Conservation (phyloP, 2,797 vertebrate genomes). For the Neosilurus mollespiculum region DNA sequence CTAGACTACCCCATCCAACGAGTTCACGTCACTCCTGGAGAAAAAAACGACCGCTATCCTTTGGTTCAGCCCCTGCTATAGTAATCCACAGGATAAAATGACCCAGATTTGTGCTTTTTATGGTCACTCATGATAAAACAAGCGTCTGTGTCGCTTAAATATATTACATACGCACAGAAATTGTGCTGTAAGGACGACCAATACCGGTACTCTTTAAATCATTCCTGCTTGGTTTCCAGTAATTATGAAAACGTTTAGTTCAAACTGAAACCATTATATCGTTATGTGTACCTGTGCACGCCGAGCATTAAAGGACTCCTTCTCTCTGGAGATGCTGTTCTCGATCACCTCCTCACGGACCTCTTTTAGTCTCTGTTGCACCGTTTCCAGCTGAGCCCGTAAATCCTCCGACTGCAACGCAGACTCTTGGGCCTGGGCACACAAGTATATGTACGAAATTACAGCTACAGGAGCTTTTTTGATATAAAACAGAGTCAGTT, state of each 20-base stretch:
- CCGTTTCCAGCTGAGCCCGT: slow-evolving; percentile 84
- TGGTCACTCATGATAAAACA: no score
- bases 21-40: no score
- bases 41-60: no score
- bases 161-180: no score
- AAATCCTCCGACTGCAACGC: slow-evolving; percentile 88
- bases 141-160: no score
- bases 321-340: slow-evolving; percentile 93
- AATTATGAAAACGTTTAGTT: neutral
- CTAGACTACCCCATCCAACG: no score
- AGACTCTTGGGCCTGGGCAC: slow-evolving; percentile 85
- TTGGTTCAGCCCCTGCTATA: no score
- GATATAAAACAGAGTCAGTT: neutral
- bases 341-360: slow-evolving; percentile 93
- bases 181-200: no score
- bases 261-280: neutral
- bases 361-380: slow-evolving; percentile 87
- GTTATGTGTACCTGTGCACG: slow-evolving; percentile 82
- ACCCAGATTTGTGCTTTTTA: no score
- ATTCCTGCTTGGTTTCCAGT: neutral
- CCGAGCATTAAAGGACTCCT: slow-evolving; percentile 93
- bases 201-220: no score
- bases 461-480: neutral
- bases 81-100: no score
- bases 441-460: neutral